Evolutionary conservation across 2,888 invertebrate genomes (phyloP).

Genomic region (Epirrita christyi): DNA sequence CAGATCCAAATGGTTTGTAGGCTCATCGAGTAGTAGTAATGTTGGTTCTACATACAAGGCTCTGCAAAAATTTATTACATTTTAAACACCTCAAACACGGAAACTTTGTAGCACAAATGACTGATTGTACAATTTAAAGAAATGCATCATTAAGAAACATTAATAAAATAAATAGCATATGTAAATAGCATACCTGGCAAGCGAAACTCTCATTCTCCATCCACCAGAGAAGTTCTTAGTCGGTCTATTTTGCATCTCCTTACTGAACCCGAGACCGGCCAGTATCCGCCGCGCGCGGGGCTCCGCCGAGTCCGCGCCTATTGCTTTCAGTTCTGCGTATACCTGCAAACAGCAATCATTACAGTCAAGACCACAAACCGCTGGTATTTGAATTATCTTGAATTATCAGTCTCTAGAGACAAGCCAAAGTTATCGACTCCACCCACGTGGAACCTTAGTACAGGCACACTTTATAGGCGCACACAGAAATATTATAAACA

Average conservation of each 20-base stretch:
- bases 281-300: constrained; percentile 97
- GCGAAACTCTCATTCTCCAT: constrained; percentile 99
- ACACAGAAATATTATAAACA: too few species aligned
- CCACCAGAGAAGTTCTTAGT: constrained; percentile 96
- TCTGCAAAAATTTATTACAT: constrained; percentile 69
- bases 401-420: too few species aligned
- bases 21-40: constrained; percentile 98
- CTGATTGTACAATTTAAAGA: too few species aligned
- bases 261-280: constrained; percentile 97
- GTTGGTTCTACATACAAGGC: constrained; percentile 99
- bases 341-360: constrained; percentile 84
- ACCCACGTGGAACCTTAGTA: too few species aligned
- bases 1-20: constrained; percentile 99
- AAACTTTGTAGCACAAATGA: too few species aligned
- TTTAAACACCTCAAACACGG: too few species aligned
- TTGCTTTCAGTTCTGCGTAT: constrained; percentile 97
- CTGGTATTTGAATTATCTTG: too few species aligned
- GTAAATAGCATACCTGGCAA: constrained; percentile 86
- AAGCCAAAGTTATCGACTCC: too few species aligned
- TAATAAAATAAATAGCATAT: too few species aligned
- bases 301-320: constrained; percentile 99
- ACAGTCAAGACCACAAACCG: too few species aligned
- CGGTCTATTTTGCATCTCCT: constrained; percentile 95
- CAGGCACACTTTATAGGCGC: too few species aligned
- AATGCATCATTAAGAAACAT: too few species aligned